Percentiles rank a stretch among this genome's conserved stretches.
Evolutionary conservation across 2,797 vertebrate genomes (phyloP).

Genomic region (Chloroceryle inda): DNA sequence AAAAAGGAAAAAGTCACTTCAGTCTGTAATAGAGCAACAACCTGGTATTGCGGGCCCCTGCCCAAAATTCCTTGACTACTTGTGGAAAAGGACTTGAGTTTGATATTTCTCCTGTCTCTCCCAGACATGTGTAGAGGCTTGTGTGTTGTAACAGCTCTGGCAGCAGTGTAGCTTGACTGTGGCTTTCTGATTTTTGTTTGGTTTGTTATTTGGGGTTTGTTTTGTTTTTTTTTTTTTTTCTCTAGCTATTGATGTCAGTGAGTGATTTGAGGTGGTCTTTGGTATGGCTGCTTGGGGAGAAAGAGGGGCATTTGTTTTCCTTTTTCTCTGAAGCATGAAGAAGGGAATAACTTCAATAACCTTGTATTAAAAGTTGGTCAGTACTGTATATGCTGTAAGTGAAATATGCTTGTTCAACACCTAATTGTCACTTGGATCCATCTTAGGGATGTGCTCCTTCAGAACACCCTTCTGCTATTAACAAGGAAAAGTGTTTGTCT

Average conservation of each 20-base stretch:
- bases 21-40: conserved; percentile 55
- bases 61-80: conserved; percentile 45
- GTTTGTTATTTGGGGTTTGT: no score
- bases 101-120: background rate
- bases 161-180: background rate
- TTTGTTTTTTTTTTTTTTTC: no score
- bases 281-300: background rate
- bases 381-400: background rate
- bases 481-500: background rate
- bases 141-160: background rate
- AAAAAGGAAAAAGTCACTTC: conserved; percentile 40
- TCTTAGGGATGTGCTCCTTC: background rate
- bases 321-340: background rate
- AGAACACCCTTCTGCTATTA: background rate
- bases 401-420: background rate
- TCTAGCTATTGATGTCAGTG: background rate
- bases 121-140: background rate
- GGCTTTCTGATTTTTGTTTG: background rate
- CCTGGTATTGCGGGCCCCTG: conserved; percentile 26
- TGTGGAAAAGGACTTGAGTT: conserved; percentile 58
- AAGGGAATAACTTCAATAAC: background rate
- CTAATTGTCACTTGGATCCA: background rate
- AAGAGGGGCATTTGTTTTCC: background rate
- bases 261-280: background rate
- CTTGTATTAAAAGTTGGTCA: background rate